Evolutionary conservation across 2,113 vertebrate genomes (phyloP).

Genomic region (Poecilia latipinna): DNA sequence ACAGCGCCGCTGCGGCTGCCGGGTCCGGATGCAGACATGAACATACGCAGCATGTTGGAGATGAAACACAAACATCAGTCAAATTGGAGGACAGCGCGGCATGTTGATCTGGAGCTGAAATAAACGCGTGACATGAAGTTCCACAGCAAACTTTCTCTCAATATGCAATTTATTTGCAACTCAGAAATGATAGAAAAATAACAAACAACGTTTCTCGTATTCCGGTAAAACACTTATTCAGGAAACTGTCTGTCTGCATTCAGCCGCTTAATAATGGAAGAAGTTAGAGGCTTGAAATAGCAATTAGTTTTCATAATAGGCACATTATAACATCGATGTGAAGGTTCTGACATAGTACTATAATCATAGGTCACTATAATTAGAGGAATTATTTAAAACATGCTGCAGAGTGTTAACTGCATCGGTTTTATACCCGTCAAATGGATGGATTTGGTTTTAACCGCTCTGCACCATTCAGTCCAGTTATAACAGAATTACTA

Average conservation of each 20-base stretch:
- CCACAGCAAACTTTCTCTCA: not conserved
- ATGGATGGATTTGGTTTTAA: not conserved
- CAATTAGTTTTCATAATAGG: not conserved
- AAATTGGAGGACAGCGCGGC: not conserved
- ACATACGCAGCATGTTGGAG: constrained; percentile 17
- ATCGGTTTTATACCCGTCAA: not conserved
- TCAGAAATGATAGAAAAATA: not conserved
- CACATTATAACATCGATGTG: not conserved
- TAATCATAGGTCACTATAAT: not conserved
- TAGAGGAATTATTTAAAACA: not conserved
- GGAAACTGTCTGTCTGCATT: no score
- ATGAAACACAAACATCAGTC: constrained; percentile 24
- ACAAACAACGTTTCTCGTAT: not conserved
- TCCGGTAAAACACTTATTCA: not conserved
- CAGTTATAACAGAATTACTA: not conserved
- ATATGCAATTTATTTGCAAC: not conserved
- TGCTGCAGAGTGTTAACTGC: not conserved
- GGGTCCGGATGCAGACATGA: constrained; percentile 22
- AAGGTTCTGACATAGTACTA: not conserved
- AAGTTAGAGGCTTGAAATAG: not conserved
- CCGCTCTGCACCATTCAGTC: no score
- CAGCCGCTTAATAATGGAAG: not conserved
- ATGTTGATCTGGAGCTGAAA: not conserved
- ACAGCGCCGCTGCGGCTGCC: constrained; percentile 34
- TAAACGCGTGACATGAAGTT: not conserved